Evolutionary conservation across 92 coral and sea anemone species (phyloP), one percentile per base, ranked within the genome.

Genomic region (Meandrina meandrites): DNA sequence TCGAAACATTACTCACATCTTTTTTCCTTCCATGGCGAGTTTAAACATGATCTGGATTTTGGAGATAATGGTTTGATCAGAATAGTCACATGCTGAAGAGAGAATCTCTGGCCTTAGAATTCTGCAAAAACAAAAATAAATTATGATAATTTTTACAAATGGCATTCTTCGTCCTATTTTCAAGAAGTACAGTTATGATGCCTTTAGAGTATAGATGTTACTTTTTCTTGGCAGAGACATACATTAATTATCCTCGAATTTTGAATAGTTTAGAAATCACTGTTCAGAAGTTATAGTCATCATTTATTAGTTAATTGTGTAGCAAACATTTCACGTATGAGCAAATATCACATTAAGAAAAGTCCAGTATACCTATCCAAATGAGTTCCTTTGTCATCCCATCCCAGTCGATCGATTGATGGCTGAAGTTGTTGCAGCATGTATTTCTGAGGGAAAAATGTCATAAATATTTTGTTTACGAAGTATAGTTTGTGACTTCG

Each of bases 321-420:
- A n/a, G n/a, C n/a, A n/a, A n/a, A n/a, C 2, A 40, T 6, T 40
- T 40, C 6, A 40, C 45, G 45, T 40, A 2, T 40, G 45, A 2
- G 45, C 45, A 48, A n/a, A 48, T 1, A 48, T 48, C 53, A 48
- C 53, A 48, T 4, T 1, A 48, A 48, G 14, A n/a, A n/a, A 13
- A 48, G 53, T 40, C 45, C 45, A 6, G 45, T n/a, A n/a, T 92
- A 92, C 95, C 81, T 92, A 51, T 92, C 54, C 40, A 92, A 76
- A 42, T 84, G 91, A 2, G 88, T 67, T 66, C 95, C 95, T 57
- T 90, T 54, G 47, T 92, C 93, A 14, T 90, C 77, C 88, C 90
- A 92, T 10, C 87, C 84, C 27, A 92, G 88, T 31, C 90, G 74
- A 0, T 81, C 31, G 36, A 87, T 57, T 19, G 87, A 81, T 68